A percentile compares a stretch with the other conserved stretches of the same genome.
Evolutionary conservation across 2,113 vertebrate species (phyloP).

Genomic region (Heterochromis multidens): DNA sequence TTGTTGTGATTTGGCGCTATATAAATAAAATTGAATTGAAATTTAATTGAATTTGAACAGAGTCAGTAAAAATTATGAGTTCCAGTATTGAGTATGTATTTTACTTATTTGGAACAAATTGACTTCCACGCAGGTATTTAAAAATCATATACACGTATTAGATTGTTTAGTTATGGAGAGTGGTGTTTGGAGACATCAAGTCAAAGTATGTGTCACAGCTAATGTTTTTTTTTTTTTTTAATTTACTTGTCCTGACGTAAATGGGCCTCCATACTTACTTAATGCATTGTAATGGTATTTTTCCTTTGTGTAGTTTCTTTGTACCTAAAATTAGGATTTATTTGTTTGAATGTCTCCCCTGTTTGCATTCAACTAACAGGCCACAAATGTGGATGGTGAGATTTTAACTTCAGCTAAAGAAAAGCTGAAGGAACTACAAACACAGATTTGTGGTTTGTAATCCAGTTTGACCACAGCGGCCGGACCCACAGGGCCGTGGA

Average conservation of each 20-base stretch:
- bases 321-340: not conserved
- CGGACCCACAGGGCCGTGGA: slow-evolving; percentile 25
- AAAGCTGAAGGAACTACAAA: not conserved
- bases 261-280: not conserved
- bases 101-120: not conserved
- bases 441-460: slow-evolving; percentile 26
- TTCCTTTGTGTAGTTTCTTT: not conserved
- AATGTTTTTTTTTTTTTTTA: not conserved
- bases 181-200: not conserved
- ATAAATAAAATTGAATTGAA: too few species aligned
- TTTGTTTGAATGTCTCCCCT: not conserved
- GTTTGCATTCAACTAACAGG: not conserved
- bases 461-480: slow-evolving; percentile 46
- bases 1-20: too few species aligned
- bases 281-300: not conserved
- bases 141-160: not conserved
- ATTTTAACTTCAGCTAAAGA: not conserved
- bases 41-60: too few species aligned
- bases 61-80: not conserved
- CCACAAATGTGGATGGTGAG: not conserved
- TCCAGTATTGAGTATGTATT: not conserved
- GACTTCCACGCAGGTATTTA: not conserved
- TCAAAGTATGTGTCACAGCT: not conserved
- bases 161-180: not conserved
- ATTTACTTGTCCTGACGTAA: not conserved